Evolutionary conservation across 1,140 invertebrate species (phyloP).

Genomic region (Globodera ellingtonae): DNA sequence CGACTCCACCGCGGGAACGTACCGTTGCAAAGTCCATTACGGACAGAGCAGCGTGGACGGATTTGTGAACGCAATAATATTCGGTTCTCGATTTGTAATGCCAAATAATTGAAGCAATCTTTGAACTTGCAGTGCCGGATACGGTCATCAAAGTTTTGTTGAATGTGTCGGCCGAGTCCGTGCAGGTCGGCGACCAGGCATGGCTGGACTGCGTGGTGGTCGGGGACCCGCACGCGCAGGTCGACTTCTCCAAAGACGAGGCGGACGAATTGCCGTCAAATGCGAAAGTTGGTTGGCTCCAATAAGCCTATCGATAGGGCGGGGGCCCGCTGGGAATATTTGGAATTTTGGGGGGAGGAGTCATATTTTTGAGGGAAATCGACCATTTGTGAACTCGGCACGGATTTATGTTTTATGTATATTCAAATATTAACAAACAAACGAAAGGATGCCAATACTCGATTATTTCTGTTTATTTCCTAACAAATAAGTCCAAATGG

Average conservation of each 20-base stretch:
- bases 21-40: constrained; percentile 58
- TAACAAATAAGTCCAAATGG: too few species aligned
- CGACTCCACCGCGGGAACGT: constrained; percentile 55
- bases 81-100: constrained; percentile 44
- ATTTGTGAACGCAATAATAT: constrained; percentile 64
- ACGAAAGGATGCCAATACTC: background rate
- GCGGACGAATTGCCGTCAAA: constrained; percentile 55
- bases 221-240: constrained; percentile 56
- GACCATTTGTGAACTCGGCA: too few species aligned
- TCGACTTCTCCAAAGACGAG: constrained; percentile 61
- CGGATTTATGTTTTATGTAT: background rate
- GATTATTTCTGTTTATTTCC: too few species aligned
- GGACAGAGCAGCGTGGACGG: constrained; percentile 59
- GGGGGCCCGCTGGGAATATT: too few species aligned
- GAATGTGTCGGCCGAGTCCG: constrained; percentile 59
- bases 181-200: constrained; percentile 59
- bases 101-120: background rate
- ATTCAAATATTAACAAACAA: background rate
- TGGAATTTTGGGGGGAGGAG: too few species aligned
- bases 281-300: constrained; percentile 50
- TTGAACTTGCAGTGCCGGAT: constrained; percentile 57
- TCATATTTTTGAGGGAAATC: too few species aligned
- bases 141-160: constrained; percentile 64
- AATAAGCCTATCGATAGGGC: background rate
- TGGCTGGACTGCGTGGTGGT: constrained; percentile 63